phyloP scores from a whole-genome alignment of 2,797 vertebrate genomes.

The Allobates femoralis region DNA sequence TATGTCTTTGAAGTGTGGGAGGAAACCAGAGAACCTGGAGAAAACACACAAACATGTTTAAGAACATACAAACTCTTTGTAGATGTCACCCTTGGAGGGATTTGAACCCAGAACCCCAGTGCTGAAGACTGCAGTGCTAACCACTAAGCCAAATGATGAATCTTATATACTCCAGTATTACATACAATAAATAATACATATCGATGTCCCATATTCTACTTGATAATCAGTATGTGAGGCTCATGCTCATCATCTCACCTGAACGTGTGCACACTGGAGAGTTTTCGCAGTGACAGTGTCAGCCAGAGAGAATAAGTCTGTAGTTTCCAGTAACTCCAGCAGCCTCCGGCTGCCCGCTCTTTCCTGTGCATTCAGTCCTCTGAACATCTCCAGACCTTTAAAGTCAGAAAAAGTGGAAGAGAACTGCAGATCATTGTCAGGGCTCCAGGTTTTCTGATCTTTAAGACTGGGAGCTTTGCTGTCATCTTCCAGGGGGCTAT shows the following conservation, averaged over 20 bases:
- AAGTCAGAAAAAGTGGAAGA: neutral
- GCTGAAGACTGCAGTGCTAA: too few relatives aligned
- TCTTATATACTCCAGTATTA: too few relatives aligned
- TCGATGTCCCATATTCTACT: neutral
- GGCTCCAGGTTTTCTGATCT: too few relatives aligned
- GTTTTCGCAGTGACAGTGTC: slow-evolving; percentile 88
- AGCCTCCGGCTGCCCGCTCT: slow-evolving; percentile 77
- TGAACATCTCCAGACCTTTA: neutral
- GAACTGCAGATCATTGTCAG: neutral
- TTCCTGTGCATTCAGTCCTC: slow-evolving; percentile 76
- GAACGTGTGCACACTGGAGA: slow-evolving; percentile 75
- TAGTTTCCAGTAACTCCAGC: slow-evolving; percentile 72
- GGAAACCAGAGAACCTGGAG: too few relatives aligned
- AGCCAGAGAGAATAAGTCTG: slow-evolving; percentile 80
- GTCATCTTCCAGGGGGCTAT: neutral
- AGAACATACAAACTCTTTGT: too few relatives aligned
- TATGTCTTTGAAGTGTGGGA: too few relatives aligned
- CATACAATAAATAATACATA: too few relatives aligned
- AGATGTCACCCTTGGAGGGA: too few relatives aligned
- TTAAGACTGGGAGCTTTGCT: neutral
- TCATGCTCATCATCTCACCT: slow-evolving; percentile 72
- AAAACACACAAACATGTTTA: too few relatives aligned
- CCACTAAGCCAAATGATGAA: too few relatives aligned
- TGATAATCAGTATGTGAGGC: neutral
- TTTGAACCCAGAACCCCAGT: too few relatives aligned